phyloP scores from a whole-genome alignment of 2,888 invertebrate genomes.

The Lasius platythorax region DNA sequence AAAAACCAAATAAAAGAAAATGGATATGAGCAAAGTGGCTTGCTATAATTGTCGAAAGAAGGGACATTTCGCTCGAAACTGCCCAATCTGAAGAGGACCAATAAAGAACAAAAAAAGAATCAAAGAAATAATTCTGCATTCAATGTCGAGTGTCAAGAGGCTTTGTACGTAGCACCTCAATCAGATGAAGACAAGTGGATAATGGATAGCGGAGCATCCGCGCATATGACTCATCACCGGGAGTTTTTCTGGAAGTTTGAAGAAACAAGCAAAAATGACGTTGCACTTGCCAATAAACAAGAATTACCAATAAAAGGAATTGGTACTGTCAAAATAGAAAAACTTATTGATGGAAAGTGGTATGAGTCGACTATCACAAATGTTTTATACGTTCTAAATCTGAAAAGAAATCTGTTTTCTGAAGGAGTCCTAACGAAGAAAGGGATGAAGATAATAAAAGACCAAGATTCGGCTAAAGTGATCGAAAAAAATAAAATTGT shows the following conservation, averaged over 20 bases:
- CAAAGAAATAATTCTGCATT: background rate
- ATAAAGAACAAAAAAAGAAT: slow-evolving; percentile 3
- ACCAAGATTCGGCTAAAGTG: background rate
- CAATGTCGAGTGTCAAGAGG: background rate
- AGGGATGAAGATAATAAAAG: background rate
- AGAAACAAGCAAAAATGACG: background rate
- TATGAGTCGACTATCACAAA: background rate
- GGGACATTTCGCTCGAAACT: background rate
- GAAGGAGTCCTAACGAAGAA: background rate
- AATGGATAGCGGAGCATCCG: background rate
- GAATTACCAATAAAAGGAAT: background rate
- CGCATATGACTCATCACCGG: background rate
- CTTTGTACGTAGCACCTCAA: background rate
- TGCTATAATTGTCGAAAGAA: background rate
- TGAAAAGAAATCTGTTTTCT: background rate
- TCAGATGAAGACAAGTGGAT: background rate
- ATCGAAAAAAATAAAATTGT: background rate
- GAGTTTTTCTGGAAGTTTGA: background rate
- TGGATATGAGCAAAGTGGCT: background rate
- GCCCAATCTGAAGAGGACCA: background rate
- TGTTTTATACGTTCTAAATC: background rate
- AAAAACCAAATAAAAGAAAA: background rate
- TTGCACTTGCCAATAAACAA: background rate
- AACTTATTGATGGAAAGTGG: background rate
- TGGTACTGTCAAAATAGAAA: background rate